Evolutionary conservation across 2,113 vertebrate species (phyloP).

Genomic region (Macquaria australasica): DNA sequence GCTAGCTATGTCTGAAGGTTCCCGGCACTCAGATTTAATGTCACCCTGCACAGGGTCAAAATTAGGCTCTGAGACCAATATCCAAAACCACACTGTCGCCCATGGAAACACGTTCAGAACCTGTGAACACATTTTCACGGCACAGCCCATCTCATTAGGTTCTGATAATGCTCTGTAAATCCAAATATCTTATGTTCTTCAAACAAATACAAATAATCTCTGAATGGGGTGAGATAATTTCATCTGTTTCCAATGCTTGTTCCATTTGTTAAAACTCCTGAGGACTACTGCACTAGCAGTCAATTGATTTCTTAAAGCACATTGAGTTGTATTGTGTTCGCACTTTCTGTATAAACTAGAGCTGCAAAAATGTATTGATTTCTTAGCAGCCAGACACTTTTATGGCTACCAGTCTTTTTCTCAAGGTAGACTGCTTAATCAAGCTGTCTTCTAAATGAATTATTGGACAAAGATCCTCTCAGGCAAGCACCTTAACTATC

Average conservation of each 20-base stretch:
- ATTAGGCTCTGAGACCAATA: not conserved
- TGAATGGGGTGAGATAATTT: not conserved
- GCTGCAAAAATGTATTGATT: conserved; percentile 27
- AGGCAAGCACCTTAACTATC: not conserved
- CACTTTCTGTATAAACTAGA: conserved; percentile 10
- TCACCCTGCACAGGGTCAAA: not conserved
- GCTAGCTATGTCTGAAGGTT: not conserved
- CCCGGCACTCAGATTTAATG: not conserved
- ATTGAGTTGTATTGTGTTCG: not conserved
- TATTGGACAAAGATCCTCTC: conserved; percentile 1
- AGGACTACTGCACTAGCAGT: not conserved
- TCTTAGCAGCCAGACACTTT: conserved; percentile 14
- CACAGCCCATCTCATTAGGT: not conserved
- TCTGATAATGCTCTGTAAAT: not conserved
- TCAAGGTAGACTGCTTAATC: conserved; percentile 37
- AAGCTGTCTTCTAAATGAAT: conserved; percentile 32
- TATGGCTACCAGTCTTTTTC: conserved; percentile 27
- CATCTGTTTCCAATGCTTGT: not conserved
- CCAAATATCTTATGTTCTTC: not conserved
- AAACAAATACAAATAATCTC: not conserved
- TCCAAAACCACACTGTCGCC: not conserved
- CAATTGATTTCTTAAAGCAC: conserved; percentile 22
- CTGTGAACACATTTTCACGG: not conserved
- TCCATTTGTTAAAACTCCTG: not conserved
- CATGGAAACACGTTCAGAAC: not conserved